Conservation (phyloP, 2,797 vertebrate genomes). For the Bufotes viridis region DNA sequence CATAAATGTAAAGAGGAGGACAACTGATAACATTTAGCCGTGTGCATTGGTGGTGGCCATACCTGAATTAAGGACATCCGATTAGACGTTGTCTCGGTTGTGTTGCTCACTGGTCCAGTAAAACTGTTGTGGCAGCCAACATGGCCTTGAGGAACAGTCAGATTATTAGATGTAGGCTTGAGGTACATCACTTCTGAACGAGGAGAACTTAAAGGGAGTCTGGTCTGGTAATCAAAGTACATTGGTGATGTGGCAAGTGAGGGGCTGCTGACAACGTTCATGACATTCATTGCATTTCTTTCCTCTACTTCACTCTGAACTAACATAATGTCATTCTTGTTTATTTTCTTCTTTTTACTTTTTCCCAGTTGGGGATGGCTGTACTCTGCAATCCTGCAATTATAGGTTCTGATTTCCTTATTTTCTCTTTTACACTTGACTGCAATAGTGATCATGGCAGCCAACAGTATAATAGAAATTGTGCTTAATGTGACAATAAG, state of each 20-base stretch:
- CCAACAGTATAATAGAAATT: constrained; percentile 94
- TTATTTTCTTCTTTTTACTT: constrained; percentile 99
- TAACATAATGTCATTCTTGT: constrained; percentile 99
- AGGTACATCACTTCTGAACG: constrained; percentile 99
- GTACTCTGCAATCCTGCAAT: constrained; percentile 98
- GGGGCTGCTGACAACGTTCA: constrained; percentile 99
- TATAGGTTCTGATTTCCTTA: constrained; percentile 99
- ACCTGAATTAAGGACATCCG: constrained; percentile 99
- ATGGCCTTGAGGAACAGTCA: constrained; percentile 98
- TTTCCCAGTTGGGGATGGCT: constrained; percentile 94
- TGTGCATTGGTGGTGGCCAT: constrained; percentile 72
- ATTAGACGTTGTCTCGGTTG: constrained; percentile 94
- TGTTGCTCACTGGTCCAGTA: constrained; percentile 95
- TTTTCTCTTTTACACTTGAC: constrained; percentile 98
- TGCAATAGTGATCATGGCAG: constrained; percentile 97
- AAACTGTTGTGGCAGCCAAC: constrained; percentile 97
- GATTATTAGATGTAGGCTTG: constrained; percentile 97
- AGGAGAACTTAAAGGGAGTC: constrained; percentile 98
- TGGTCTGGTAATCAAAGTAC: constrained; percentile 99
- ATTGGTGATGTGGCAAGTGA: constrained; percentile 98
- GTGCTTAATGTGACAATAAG: constrained; percentile 96
- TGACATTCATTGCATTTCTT: constrained; percentile 98
- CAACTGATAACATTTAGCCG: not conserved
- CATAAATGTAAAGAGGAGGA: not conserved
- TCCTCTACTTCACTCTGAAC: constrained; percentile 99